These are phyloP conservation scores for Dryomyza anilis DNA, from an alignment of 2,888 invertebrate species.

Conservation along the genomic window DNA sequence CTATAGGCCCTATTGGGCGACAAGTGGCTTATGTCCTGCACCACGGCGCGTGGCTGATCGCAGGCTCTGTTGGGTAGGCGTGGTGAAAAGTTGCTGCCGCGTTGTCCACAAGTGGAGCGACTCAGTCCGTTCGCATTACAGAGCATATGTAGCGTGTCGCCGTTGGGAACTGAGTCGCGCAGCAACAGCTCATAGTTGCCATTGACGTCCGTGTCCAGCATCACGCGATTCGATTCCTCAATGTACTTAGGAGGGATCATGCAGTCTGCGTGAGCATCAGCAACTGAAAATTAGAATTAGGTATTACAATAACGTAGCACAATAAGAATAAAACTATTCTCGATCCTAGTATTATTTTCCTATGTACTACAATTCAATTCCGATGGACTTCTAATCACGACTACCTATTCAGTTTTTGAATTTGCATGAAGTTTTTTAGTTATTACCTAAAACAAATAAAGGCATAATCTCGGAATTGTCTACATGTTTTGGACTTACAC, in stretches of 20 bases:
- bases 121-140: neutral
- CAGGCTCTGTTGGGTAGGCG: neutral
- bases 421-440: no score
- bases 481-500: no score
- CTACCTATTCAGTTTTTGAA: no score
- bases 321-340: no score
- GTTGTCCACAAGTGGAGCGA: neutral
- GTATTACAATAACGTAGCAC: no score
- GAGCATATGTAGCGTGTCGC: neutral
- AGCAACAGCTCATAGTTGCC: constrained; percentile 4
- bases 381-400: no score
- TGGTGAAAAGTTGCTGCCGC: neutral
- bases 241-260: neutral
- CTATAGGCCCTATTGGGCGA: neutral
- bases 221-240: neutral
- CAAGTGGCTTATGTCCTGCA: neutral
- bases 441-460: no score
- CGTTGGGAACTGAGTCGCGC: neutral
- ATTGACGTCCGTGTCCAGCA: neutral
- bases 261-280: neutral
- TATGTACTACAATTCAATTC: no score
- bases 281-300: neutral
- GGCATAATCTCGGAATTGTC: no score
- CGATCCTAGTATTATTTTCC: no score
- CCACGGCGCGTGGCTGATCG: neutral